Evolutionary conservation across 1,140 invertebrate species (phyloP).

Genomic region (Phenacoccus solenopsis): DNA sequence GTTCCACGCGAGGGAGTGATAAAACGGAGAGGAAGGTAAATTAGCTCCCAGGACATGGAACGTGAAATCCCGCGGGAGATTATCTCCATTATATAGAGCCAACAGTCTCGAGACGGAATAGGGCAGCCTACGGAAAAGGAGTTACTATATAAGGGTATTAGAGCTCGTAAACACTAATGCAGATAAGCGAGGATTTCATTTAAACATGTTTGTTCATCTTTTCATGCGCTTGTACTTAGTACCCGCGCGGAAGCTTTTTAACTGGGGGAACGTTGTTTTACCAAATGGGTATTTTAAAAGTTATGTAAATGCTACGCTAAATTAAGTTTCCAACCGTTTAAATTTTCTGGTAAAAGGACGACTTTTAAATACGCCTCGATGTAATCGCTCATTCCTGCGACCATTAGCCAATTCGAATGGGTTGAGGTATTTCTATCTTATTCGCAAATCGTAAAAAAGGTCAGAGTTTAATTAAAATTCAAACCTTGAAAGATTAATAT

Average conservation of each 20-base stretch:
- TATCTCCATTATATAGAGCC: conserved; percentile 15
- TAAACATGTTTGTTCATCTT: conserved; percentile 18
- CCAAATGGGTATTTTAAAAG: conserved; percentile 16
- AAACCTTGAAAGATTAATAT: no score
- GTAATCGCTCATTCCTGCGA: no score
- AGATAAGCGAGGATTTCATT: conserved; percentile 17
- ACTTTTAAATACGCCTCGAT: not conserved
- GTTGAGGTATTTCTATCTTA: no score
- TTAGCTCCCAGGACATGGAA: conserved; percentile 16
- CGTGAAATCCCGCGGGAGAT: conserved; percentile 15
- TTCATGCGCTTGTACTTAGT: conserved; percentile 13
- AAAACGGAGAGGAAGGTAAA: conserved; percentile 16
- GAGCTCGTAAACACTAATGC: conserved; percentile 14
- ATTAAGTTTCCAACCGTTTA: conserved; percentile 14
- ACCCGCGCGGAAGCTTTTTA: conserved; percentile 15
- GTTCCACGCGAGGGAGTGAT: conserved; percentile 8
- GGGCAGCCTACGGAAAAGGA: conserved; percentile 11
- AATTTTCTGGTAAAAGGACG: conserved; percentile 4
- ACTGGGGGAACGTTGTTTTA: conserved; percentile 7
- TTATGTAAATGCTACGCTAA: conserved; percentile 15
- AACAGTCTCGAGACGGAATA: conserved; percentile 16
- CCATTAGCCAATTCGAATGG: no score
- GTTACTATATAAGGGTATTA: conserved; percentile 14
- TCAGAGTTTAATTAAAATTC: no score
- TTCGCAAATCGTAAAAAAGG: no score